Evolutionary conservation across 30 jellyfish, hydroid and myxozoan genomes (phyloP).

Genomic region (Phacellophora camtschatica): DNA sequence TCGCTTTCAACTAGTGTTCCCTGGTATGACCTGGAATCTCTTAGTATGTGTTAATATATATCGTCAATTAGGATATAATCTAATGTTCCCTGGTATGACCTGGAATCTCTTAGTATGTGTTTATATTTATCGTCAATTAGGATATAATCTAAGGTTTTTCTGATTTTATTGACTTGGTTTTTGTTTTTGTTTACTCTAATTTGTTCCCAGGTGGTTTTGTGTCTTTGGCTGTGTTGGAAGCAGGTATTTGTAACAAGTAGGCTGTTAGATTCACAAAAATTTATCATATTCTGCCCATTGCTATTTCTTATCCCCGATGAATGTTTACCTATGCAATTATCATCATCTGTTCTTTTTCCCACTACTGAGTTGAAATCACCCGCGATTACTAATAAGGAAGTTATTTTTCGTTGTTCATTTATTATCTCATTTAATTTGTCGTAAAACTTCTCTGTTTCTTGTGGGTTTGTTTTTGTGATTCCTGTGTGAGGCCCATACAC

Average conservation of each 20-base stretch:
- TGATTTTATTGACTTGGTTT: conserved; percentile 23
- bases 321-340: conserved; percentile 4
- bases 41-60: background rate
- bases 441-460: conserved; percentile 21
- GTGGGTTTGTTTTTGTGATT: conserved; percentile 33
- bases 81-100: background rate
- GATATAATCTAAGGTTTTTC: conserved; percentile 13
- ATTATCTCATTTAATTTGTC: conserved; percentile 16
- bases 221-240: conserved; percentile 40
- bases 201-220: conserved; percentile 1
- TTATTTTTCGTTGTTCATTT: conserved; percentile 18
- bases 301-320: conserved; percentile 22
- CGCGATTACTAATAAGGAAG: conserved; percentile 12
- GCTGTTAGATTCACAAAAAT: conserved; percentile 14
- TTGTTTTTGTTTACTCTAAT: conserved; percentile 2
- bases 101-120: background rate
- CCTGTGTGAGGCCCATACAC: conserved; percentile 20
- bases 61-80: conserved; percentile 3
- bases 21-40: conserved; percentile 19
- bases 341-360: conserved; percentile 32
- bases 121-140: background rate
- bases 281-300: conserved; percentile 30
- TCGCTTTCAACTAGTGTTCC: conserved; percentile 36
- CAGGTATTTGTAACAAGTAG: conserved; percentile 27
- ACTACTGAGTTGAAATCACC: conserved; percentile 31